Evolutionary conservation across 2,113 vertebrate species (phyloP).

Genomic region (Donacobius atricapilla): DNA sequence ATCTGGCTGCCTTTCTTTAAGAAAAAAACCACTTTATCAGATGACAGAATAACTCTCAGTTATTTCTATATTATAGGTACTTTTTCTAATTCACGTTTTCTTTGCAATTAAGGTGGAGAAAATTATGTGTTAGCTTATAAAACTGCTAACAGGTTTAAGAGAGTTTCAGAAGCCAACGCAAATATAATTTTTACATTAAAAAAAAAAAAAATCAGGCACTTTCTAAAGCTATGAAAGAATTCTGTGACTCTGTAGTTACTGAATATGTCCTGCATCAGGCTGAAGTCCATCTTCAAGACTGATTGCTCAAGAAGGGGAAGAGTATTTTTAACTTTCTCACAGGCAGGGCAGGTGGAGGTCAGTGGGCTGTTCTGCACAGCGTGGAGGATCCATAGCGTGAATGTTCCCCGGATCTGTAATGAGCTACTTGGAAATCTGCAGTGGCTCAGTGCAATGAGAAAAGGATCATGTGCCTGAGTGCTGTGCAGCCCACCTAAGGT

Average conservation of each 20-base stretch:
- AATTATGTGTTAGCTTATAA: neutral
- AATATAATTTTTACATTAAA: neutral
- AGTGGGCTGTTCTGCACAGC: neutral
- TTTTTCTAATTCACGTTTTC: neutral
- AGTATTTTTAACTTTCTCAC: neutral
- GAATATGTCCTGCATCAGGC: neutral
- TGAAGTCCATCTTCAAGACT: neutral
- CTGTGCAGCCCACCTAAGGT: neutral
- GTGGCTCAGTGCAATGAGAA: neutral
- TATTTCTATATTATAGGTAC: neutral
- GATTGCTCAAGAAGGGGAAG: neutral
- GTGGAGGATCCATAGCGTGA: fast-evolving
- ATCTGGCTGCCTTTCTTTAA: neutral
- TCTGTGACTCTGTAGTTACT: neutral
- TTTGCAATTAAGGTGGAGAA: neutral
- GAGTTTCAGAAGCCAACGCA: neutral
- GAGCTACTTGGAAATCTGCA: neutral
- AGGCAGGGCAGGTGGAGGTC: neutral
- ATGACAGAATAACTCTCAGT: neutral
- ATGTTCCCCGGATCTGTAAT: neutral
- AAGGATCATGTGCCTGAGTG: neutral
- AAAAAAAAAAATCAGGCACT: neutral
- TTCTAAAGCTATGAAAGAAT: neutral
- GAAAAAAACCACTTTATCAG: neutral
- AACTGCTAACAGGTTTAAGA: neutral